phyloP scores from a whole-genome alignment of 2,888 invertebrate genomes.

The Andrena praecox region DNA sequence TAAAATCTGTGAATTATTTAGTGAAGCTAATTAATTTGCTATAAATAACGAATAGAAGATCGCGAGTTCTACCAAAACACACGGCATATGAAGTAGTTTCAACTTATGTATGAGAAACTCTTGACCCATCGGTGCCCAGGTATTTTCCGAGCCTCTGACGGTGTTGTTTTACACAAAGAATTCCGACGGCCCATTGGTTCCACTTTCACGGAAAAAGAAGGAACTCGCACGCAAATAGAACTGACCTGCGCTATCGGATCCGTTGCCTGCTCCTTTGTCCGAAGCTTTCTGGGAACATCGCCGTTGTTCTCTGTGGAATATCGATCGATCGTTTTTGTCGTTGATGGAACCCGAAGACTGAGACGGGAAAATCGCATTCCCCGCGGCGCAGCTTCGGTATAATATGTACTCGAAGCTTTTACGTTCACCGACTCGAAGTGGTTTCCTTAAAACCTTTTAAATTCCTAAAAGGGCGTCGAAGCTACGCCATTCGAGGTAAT shows the following conservation, averaged over 20 bases:
- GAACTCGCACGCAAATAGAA: constrained; percentile 51
- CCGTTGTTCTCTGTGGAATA: constrained; percentile 15
- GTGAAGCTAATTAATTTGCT: too few relatives aligned
- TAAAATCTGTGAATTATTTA: too few relatives aligned
- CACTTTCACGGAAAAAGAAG: constrained; percentile 24
- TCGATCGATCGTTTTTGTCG: constrained; percentile 32
- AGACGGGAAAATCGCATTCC: constrained; percentile 28
- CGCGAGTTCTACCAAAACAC: too few relatives aligned
- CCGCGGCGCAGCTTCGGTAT: neutral
- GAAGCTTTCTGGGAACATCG: constrained; percentile 16
- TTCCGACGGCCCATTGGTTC: neutral
- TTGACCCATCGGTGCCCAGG: neutral
- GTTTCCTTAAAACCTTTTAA: neutral
- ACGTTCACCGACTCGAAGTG: neutral
- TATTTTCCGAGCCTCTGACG: neutral
- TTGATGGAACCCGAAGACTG: neutral
- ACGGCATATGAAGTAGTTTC: too few relatives aligned
- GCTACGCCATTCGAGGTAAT: neutral
- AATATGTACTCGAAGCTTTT: neutral
- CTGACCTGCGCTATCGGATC: constrained; percentile 47
- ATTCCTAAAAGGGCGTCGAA: neutral
- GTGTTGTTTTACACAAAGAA: neutral
- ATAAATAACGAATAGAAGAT: too few relatives aligned
- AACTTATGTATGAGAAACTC: too few relatives aligned
- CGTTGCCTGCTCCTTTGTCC: constrained; percentile 32